Evolutionary conservation across 2,888 invertebrate species (phyloP).

Genomic region (Tipula vernalis): DNA sequence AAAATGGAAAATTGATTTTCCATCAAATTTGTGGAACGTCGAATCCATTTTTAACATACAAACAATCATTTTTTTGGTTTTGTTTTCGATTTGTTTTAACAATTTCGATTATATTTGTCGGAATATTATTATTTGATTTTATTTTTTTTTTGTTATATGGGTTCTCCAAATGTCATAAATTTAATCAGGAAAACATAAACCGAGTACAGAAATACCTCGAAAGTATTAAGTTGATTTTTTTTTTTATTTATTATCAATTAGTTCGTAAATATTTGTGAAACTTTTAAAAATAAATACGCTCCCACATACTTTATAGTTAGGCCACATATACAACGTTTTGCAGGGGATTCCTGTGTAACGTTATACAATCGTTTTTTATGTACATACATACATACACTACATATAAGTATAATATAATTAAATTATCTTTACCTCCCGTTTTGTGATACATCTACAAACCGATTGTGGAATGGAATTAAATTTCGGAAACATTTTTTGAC

Average conservation of each 20-base stretch:
- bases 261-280: too few species aligned
- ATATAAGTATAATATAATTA: not conserved
- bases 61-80: not conserved
- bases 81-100: not conserved
- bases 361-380: not conserved
- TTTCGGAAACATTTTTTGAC: not conserved
- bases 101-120: not conserved
- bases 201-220: not conserved
- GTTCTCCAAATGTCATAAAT: not conserved
- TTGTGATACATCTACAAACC: not conserved
- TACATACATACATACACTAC: not conserved
- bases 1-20: conserved; percentile 4
- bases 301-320: too few species aligned
- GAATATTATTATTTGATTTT: not conserved
- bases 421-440: not conserved
- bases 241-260: too few species aligned
- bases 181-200: not conserved
- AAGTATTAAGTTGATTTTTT: too few species aligned
- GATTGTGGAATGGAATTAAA: not conserved
- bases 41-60: not conserved
- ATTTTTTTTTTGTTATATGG: not conserved
- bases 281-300: too few species aligned
- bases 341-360: not conserved
- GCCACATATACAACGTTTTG: not conserved
- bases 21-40: not conserved